Percentiles rank a stretch among this genome's conserved stretches.
Evolutionary conservation across 2,113 vertebrate genomes (phyloP).

Genomic region (Lates calcarifer): DNA sequence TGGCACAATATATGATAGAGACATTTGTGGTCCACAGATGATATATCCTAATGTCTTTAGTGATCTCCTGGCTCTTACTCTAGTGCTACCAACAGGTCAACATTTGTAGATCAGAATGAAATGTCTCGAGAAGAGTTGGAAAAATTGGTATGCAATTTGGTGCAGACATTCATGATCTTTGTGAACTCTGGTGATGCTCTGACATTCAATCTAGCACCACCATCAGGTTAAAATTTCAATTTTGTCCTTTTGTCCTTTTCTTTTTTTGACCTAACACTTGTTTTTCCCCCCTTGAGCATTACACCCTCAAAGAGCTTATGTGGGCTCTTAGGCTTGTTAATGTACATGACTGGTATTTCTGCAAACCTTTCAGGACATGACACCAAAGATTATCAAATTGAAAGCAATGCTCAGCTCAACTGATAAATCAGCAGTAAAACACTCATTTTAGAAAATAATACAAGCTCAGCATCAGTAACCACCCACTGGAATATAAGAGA

Average conservation of each 20-base stretch:
- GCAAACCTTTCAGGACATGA: neutral
- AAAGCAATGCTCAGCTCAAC: neutral
- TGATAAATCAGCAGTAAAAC: slow-evolving; percentile 15
- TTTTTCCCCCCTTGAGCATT: neutral
- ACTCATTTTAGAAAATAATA: neutral
- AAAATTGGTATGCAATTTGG: no score
- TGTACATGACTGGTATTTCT: neutral
- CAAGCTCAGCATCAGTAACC: slow-evolving; percentile 25
- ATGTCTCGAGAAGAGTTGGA: neutral
- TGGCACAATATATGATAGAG: neutral
- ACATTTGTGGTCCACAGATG: neutral
- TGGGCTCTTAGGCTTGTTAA: neutral
- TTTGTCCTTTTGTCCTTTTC: neutral
- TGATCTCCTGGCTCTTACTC: neutral
- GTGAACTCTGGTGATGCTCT: neutral
- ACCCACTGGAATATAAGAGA: slow-evolving; percentile 27
- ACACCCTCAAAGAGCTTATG: neutral
- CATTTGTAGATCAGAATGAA: neutral
- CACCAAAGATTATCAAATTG: neutral
- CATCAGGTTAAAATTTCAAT: neutral
- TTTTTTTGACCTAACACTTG: neutral
- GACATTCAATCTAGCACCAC: neutral
- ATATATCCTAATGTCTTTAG: neutral
- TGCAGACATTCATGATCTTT: neutral
- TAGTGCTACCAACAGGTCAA: neutral